Base-by-base conservation (phyloP, 2,797 vertebrate species). In the Rhadinocentrus ornatus region DNA sequence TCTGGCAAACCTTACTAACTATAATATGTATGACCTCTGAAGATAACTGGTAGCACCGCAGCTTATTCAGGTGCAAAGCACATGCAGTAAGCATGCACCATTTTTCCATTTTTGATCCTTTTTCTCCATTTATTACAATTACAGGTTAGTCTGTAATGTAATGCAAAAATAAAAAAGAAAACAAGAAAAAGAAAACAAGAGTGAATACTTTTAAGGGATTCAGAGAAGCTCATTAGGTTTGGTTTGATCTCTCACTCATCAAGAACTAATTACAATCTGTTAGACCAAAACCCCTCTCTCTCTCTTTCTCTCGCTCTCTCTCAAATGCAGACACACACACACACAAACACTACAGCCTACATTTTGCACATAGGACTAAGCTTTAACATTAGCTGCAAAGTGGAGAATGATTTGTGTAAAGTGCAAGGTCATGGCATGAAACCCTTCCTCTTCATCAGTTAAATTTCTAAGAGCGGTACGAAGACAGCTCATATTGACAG, bases 181-280 rank as follows among this genome's bases (percentile, higher is more conserved):
- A n/a, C n/a, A n/a, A n/a, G n/a, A n/a, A n/a, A n/a, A n/a, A n/a
- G n/a, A n/a, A n/a, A 20, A 20, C 5, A 44, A 2, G 41, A 44
- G 18, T 18, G 18, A 44, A 44, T 20, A 44, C 41, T 44, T 53
- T 15, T 6, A 32, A 62, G 53, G 39, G 27, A 61, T 70, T 66
- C 39, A 50, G 67, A 31, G 35, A 22, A 8, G 64, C 63, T 80
- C 35, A 69, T 71, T 32, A 59, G 12, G 16, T 52, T n/a, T 52
- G 54, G 52, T 69, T 81, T 63, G 58, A 77, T 77, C 65, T 72
- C 34, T 85, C 79, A 81, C 62, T 85, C 78, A 75, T 76, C 69
- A 81, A 65, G 56, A 72, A 35, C 48, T 29, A 85, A 81, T 83
- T 76, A 75, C 34, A 82, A 46, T 53, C 29, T 62, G n/a, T 61